Conservation (phyloP, 2,888 invertebrate species). For the Chalcosyrphus nemorum region DNA sequence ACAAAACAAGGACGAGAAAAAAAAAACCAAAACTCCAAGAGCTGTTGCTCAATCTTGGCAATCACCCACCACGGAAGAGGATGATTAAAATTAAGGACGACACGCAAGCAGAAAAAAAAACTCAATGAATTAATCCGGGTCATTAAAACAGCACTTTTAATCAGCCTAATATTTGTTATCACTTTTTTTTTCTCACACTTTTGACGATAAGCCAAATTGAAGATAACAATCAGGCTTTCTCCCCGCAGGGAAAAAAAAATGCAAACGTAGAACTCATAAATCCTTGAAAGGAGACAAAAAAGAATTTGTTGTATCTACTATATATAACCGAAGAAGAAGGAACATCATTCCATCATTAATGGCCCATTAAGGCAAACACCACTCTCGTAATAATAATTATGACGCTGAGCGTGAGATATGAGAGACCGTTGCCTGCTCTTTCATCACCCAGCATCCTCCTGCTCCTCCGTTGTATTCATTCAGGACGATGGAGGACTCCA, state of each 20-base stretch:
- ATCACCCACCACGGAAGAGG: constrained; percentile 3
- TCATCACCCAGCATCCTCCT: background rate
- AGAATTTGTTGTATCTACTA: too few relatives aligned
- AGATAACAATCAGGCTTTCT: constrained; percentile 52
- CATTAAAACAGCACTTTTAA: constrained; percentile 61
- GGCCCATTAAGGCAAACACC: constrained; percentile 62
- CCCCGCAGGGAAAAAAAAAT: constrained; percentile 1
- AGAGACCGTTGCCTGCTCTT: constrained; percentile 7
- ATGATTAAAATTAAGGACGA: constrained; percentile 37
- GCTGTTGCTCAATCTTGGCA: constrained; percentile 29
- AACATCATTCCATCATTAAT: constrained; percentile 65
- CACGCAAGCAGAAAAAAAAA: constrained; percentile 14
- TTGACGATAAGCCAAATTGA: constrained; percentile 56
- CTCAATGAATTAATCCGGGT: constrained; percentile 52
- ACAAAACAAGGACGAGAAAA: background rate
- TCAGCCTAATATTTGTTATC: constrained; percentile 60
- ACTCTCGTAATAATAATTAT: constrained; percentile 55
- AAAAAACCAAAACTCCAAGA: background rate
- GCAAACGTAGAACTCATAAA: constrained; percentile 32
- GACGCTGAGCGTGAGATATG: constrained; percentile 53
- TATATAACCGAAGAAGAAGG: background rate
- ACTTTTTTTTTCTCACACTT: constrained; percentile 30
- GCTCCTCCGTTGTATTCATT: too few relatives aligned
- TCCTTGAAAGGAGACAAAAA: constrained; percentile 1
- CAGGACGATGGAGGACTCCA: background rate